These are phyloP conservation scores for Eleutherodactylus coqui DNA, from an alignment of 2,797 vertebrate genomes.

Conservation along the genomic window DNA sequence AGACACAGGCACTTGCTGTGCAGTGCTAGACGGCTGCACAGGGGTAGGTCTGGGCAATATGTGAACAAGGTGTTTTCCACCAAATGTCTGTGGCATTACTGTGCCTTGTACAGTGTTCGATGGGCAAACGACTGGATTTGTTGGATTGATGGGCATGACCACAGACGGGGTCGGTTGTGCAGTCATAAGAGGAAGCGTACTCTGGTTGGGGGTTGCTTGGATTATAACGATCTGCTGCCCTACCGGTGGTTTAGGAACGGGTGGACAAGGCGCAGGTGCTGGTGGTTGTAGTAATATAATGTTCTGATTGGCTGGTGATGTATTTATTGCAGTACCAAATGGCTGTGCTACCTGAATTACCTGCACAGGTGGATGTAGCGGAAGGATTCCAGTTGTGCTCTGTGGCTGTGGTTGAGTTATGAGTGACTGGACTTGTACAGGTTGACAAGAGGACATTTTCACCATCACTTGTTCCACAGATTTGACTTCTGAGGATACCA, in stretches of 20 bases:
- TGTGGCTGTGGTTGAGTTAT: constrained; percentile 78
- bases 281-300: constrained; percentile 95
- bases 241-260: constrained; percentile 84
- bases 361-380: constrained; percentile 94
- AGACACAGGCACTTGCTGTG: constrained; percentile 78
- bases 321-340: constrained; percentile 78
- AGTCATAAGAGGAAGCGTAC: constrained; percentile 83
- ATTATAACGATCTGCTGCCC: constrained; percentile 96
- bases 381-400: constrained; percentile 80
- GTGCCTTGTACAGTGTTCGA: constrained; percentile 74
- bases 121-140: constrained; percentile 76
- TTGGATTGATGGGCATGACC: constrained; percentile 76
- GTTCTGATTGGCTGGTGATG: constrained; percentile 86
- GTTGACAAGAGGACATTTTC: constrained; percentile 75
- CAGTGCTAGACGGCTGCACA: constrained; percentile 71
- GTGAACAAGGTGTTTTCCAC: constrained; percentile 94
- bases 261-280: constrained; percentile 79
- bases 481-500: constrained; percentile 77
- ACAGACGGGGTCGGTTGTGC: constrained; percentile 80
- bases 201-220: constrained; percentile 92
- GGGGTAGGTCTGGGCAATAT: constrained; percentile 90
- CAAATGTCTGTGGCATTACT: constrained; percentile 83
- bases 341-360: constrained; percentile 93
- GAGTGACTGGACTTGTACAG: constrained; percentile 78
- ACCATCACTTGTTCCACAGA: constrained; percentile 82